Evolutionary conservation across 2,113 vertebrate species (phyloP).

Genomic region (Cynoglossus semilaevis): DNA sequence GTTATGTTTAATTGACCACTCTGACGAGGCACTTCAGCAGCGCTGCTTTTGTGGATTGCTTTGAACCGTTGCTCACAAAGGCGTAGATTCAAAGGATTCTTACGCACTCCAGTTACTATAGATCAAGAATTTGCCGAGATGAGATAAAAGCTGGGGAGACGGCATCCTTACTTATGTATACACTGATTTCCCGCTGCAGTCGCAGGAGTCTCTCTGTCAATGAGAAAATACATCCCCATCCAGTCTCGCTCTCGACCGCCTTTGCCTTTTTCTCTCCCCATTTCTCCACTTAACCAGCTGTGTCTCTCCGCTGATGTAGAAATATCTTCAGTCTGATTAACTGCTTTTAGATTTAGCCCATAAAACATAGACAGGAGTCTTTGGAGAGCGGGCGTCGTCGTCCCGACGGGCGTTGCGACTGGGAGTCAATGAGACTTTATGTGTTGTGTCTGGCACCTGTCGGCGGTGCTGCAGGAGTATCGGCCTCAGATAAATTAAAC

Average conservation of each 20-base stretch:
- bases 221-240: constrained; percentile 15
- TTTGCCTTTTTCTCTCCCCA: constrained; percentile 2
- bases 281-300: constrained; percentile 24
- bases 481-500: constrained; percentile 63
- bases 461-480: constrained; percentile 48
- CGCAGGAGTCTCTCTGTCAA: constrained; percentile 27
- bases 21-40: constrained; percentile 34
- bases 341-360: constrained; percentile 44
- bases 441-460: constrained; percentile 59
- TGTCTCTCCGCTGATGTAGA: constrained; percentile 33
- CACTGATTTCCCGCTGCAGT: constrained; percentile 37
- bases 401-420: constrained; percentile 20
- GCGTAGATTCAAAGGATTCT: constrained; percentile 21
- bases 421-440: constrained; percentile 30
- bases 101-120: constrained; percentile 36
- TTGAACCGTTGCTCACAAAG: constrained; percentile 21
- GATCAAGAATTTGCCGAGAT: constrained; percentile 54
- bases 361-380: constrained; percentile 24
- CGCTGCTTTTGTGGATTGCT: constrained; percentile 25
- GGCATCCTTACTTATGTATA: constrained; percentile 37
- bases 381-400: constrained; percentile 37
- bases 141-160: constrained; percentile 50
- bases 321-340: constrained; percentile 64
- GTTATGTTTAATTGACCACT: constrained; percentile 17
- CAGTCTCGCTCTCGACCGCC: neutral